Conservation (phyloP, 2,113 vertebrate species). For the Gobius niger region DNA sequence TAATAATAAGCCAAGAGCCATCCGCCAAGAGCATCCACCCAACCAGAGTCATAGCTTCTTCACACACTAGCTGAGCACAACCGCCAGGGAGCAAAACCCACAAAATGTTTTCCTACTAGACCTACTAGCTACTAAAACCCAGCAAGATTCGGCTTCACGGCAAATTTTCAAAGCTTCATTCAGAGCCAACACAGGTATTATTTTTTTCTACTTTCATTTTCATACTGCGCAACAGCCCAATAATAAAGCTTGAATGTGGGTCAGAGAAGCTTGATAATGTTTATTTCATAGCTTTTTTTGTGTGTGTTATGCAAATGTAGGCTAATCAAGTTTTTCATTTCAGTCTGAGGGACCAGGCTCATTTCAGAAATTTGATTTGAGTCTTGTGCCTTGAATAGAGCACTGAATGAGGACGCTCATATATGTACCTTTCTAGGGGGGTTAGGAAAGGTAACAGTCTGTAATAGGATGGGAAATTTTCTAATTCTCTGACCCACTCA, state of each 20-base stretch:
- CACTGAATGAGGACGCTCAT: not conserved
- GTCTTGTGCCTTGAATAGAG: not conserved
- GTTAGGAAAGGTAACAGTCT: no score
- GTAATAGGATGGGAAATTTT: not conserved
- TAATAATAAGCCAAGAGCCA: constrained; percentile 63
- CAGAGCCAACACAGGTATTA: constrained; percentile 44
- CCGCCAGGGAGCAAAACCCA: constrained; percentile 34
- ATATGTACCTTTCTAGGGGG: no score
- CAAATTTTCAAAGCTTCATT: constrained; percentile 29
- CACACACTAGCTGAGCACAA: constrained; percentile 31
- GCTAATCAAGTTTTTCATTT: not conserved
- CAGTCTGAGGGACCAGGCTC: no score
- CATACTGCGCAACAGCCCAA: constrained; percentile 14
- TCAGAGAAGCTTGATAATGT: not conserved
- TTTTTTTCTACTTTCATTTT: constrained; percentile 23
- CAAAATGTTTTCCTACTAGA: constrained; percentile 38
- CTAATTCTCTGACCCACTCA: not conserved
- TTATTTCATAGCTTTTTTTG: not conserved
- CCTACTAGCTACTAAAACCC: constrained; percentile 44
- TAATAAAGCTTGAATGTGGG: constrained; percentile 4
- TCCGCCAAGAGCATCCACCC: constrained; percentile 46
- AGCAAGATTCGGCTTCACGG: constrained; percentile 27
- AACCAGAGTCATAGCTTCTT: constrained; percentile 48
- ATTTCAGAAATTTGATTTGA: no score
- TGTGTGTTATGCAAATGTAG: not conserved